Percentiles rank a stretch among this genome's conserved stretches.
Evolutionary conservation across 1,140 invertebrate genomes (phyloP).

Genomic region (Megalopta genalis): DNA sequence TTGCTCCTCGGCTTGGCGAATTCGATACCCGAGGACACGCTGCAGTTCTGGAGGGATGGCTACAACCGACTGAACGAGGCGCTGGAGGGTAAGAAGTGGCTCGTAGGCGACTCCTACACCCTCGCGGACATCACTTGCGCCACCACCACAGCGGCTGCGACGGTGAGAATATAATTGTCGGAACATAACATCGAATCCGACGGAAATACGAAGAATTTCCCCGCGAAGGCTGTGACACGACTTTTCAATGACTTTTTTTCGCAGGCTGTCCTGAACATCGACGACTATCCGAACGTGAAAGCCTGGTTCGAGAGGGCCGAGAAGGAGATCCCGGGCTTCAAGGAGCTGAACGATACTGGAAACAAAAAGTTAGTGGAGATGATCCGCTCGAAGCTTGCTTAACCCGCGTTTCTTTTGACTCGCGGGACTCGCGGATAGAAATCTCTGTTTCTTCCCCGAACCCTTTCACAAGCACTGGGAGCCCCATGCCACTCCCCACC

Average conservation of each 20-base stretch:
- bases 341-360: slow-evolving; percentile 36
- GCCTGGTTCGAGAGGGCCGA: slow-evolving; percentile 58
- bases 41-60: not conserved
- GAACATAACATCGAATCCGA: no score
- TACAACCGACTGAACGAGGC: slow-evolving; percentile 29
- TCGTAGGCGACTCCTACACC: slow-evolving; percentile 63
- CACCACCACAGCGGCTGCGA: slow-evolving; percentile 1
- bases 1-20: not conserved
- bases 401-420: no score
- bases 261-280: slow-evolving; percentile 41
- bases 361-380: not conserved
- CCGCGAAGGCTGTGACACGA: no score
- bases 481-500: no score
- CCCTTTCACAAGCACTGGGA: no score
- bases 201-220: not conserved
- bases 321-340: slow-evolving; percentile 54
- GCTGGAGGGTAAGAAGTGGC: slow-evolving; percentile 60
- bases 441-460: no score
- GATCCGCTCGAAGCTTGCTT: not conserved
- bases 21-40: not conserved
- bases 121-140: slow-evolving; percentile 65
- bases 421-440: no score
- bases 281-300: slow-evolving; percentile 56
- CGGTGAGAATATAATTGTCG: slow-evolving; percentile 34
- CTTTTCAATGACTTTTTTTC: not conserved